Evolutionary conservation across 2,797 vertebrate species (phyloP).

Genomic region (Perodicticus potto): DNA sequence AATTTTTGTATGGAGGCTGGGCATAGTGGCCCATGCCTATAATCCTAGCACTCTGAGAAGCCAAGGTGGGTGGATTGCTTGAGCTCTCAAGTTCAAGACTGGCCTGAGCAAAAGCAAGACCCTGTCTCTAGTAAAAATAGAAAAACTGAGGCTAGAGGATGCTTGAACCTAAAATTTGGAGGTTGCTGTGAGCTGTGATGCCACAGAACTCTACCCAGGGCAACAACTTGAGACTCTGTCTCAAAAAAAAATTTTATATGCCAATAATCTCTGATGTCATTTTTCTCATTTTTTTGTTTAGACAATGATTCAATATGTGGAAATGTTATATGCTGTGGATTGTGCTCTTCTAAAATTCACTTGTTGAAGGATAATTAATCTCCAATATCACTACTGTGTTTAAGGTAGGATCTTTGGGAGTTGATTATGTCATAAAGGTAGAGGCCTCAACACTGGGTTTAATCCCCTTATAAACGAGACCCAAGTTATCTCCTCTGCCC

Average conservation of each 20-base stretch:
- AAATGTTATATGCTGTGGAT: background rate
- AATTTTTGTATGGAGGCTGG: background rate
- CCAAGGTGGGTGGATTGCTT: too few species aligned
- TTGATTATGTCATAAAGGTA: background rate
- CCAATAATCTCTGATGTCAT: background rate
- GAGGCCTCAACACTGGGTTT: background rate
- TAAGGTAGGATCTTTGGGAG: background rate
- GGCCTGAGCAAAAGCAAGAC: too few species aligned
- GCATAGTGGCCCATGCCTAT: too few species aligned
- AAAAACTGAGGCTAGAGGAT: too few species aligned
- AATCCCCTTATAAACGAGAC: background rate
- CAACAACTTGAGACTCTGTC: too few species aligned
- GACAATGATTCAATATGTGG: background rate
- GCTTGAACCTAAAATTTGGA: too few species aligned
- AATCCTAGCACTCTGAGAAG: too few species aligned
- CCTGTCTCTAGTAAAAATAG: too few species aligned
- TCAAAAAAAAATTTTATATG: too few species aligned
- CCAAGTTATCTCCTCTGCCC: background rate
- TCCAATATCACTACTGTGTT: background rate
- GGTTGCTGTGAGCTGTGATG: too few species aligned
- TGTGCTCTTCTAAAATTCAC: background rate
- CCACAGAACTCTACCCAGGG: too few species aligned
- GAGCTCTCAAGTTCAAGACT: too few species aligned
- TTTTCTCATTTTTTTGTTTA: background rate
- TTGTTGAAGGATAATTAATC: background rate